These are phyloP conservation scores for Deilephila porcellus DNA, from an alignment of 2,888 invertebrate genomes.

Conservation along the genomic window DNA sequence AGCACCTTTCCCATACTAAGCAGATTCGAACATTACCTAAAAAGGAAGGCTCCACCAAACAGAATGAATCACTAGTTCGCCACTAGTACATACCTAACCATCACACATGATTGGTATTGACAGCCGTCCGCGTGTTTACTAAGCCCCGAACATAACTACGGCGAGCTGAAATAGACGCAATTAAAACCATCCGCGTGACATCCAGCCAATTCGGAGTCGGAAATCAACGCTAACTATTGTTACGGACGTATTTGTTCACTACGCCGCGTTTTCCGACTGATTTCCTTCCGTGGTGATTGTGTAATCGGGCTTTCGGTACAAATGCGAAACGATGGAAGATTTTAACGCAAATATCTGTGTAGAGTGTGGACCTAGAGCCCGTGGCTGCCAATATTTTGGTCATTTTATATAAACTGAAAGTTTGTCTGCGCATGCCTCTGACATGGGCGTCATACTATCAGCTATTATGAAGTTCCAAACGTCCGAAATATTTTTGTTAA, in stretches of 20 bases:
- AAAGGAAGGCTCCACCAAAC: neutral
- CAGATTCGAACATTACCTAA: neutral
- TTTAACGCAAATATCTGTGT: neutral
- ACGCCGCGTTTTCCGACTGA: slow-evolving; percentile 1
- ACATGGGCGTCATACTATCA: too few species aligned
- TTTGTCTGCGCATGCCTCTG: too few species aligned
- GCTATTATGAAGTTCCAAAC: too few species aligned
- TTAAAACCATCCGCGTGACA: slow-evolving; percentile 42
- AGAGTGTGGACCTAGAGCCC: too few species aligned
- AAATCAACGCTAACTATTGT: slow-evolving; percentile 23
- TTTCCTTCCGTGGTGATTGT: slow-evolving; percentile 7
- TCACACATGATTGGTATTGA: slow-evolving; percentile 37
- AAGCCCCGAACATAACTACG: slow-evolving; percentile 34
- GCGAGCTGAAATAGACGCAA: slow-evolving; percentile 36
- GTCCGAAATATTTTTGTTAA: too few species aligned
- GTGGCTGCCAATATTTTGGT: too few species aligned
- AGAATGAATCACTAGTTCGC: neutral
- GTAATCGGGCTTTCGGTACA: neutral
- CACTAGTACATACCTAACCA: neutral
- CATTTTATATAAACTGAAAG: too few species aligned
- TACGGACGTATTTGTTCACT: neutral
- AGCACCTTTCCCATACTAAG: neutral
- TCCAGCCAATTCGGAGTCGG: slow-evolving; percentile 39
- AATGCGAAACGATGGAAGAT: neutral
- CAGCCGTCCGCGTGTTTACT: slow-evolving; percentile 35